These are phyloP conservation scores for Dusona sp. DNA, from an alignment of 2,888 invertebrate species.

Conservation along the genomic window DNA sequence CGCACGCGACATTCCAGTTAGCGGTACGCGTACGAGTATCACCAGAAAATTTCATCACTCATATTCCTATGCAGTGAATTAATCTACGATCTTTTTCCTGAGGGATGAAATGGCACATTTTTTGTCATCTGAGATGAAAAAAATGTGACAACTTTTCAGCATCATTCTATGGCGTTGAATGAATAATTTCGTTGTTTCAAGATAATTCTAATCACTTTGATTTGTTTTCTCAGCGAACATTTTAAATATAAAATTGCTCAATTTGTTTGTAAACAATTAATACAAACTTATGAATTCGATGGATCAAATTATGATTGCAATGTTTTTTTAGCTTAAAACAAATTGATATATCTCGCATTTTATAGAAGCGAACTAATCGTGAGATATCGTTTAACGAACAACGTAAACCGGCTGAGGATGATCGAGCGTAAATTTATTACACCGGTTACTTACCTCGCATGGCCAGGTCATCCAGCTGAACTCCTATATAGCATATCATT, in stretches of 20 bases:
- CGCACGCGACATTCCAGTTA: constrained; percentile 77
- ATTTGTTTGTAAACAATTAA: neutral
- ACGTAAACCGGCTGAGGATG: constrained; percentile 24
- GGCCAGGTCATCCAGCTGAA: neutral
- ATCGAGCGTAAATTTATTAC: constrained; percentile 33
- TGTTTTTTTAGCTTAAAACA: neutral
- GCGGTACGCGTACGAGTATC: constrained; percentile 72
- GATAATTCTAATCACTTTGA: neutral
- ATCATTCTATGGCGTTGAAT: too few species aligned
- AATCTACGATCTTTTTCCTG: neutral
- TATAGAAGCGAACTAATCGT: neutral
- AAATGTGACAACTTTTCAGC: neutral
- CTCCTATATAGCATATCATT: neutral
- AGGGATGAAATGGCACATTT: neutral
- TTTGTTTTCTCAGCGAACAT: neutral
- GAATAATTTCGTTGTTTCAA: neutral
- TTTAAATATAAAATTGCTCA: neutral
- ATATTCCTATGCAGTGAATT: neutral
- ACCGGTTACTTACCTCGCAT: neutral
- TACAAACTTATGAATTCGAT: neutral
- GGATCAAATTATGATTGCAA: neutral
- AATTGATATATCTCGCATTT: constrained; percentile 11
- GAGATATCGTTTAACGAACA: constrained; percentile 4
- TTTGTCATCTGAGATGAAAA: neutral
- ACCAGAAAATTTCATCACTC: constrained; percentile 49